phyloP scores from a whole-genome alignment of 1,140 invertebrate species.

The Aradophagus sp. region DNA sequence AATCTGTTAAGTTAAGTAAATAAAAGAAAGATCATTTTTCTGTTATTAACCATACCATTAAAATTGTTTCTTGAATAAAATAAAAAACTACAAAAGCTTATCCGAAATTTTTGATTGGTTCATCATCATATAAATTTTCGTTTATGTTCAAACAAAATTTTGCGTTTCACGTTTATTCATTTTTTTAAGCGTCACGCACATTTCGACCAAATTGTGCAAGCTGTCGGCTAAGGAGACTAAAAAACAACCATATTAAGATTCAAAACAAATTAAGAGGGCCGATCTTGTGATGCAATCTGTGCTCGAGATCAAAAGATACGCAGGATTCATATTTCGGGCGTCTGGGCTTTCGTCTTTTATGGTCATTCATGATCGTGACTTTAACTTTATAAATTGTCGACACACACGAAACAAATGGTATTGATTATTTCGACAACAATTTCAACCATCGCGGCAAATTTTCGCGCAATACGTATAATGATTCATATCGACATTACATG shows the following conservation, averaged over 20 bases:
- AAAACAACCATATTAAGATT: constrained; percentile 66
- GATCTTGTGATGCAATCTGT: constrained; percentile 67
- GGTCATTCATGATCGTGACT: constrained; percentile 34
- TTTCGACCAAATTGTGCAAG: constrained; percentile 42
- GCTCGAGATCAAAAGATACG: constrained; percentile 62
- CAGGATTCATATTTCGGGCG: constrained; percentile 65
- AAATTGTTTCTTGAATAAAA: too few species aligned
- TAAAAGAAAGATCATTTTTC: too few species aligned
- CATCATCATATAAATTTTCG: constrained; percentile 5
- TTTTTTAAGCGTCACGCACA: constrained; percentile 23
- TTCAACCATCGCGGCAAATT: constrained; percentile 8
- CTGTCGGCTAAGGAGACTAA: constrained; percentile 36
- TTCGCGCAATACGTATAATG: constrained; percentile 2
- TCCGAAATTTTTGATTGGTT: constrained; percentile 22
- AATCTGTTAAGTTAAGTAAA: too few species aligned
- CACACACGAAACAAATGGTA: constrained; percentile 42
- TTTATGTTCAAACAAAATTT: constrained; percentile 26
- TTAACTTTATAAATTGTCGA: constrained; percentile 38
- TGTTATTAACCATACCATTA: too few species aligned
- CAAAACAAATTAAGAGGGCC: constrained; percentile 64
- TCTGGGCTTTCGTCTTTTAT: constrained; percentile 50
- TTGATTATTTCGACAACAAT: constrained; percentile 48
- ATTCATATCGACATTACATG: neutral
- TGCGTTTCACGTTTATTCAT: constrained; percentile 37
- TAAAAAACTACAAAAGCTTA: too few species aligned